Conservation (phyloP, 1,140 invertebrate species). For the Calephelis virginiensis region DNA sequence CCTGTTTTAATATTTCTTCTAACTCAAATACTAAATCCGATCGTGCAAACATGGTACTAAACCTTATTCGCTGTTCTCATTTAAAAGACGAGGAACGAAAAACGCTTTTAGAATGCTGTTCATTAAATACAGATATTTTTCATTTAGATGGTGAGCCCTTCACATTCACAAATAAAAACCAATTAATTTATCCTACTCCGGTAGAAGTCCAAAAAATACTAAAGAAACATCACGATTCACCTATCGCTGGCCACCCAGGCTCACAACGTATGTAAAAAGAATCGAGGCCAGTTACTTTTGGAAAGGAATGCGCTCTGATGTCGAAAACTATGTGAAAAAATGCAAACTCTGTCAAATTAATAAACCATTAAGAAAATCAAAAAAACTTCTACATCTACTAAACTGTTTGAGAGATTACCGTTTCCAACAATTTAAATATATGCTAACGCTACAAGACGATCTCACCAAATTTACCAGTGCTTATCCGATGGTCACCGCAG, state of each 20-base stretch:
- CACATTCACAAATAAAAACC: too few species aligned
- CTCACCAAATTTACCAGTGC: too few species aligned
- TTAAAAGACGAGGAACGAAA: too few species aligned
- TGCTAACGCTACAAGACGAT: background rate
- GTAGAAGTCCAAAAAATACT: constrained; percentile 3
- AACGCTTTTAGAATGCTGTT: too few species aligned
- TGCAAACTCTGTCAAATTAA: background rate
- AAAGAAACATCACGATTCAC: constrained; percentile 10
- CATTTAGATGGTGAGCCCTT: too few species aligned
- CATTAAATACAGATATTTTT: too few species aligned
- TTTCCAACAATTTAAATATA: constrained; percentile 7
- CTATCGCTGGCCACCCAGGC: background rate
- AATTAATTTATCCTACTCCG: constrained; percentile 21
- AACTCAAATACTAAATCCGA: too few species aligned
- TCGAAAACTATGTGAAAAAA: background rate
- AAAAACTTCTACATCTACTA: constrained; percentile 32
- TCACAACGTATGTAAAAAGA: background rate
- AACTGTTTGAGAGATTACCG: constrained; percentile 38
- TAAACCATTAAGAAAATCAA: too few species aligned
- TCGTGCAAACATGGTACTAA: too few species aligned
- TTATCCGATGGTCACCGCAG: too few species aligned
- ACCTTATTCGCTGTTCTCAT: too few species aligned
- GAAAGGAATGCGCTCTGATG: background rate
- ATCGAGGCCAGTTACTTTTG: background rate
- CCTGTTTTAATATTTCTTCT: too few species aligned